Percentiles rank a stretch among this genome's conserved stretches.
Conservation (phyloP, 2,797 vertebrate species). For the Sebastes minor region DNA sequence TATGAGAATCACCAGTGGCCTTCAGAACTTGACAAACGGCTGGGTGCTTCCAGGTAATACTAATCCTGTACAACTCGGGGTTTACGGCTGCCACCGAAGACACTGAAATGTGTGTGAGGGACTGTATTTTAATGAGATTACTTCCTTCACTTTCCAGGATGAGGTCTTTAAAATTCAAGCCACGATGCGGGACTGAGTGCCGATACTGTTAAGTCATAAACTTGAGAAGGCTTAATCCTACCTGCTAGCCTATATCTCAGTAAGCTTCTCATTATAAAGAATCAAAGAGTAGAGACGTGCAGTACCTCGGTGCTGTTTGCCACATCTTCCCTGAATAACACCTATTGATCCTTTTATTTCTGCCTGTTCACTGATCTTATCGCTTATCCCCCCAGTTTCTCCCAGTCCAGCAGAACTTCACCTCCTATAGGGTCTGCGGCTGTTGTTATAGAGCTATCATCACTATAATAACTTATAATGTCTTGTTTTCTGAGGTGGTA, state of each 20-base stretch:
- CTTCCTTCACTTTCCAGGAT: slow-evolving; percentile 17
- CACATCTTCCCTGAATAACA: slow-evolving; percentile 29
- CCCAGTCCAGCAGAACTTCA: not conserved
- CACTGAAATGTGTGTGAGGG: not conserved
- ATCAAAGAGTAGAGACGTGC: slow-evolving; percentile 38
- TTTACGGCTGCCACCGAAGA: slow-evolving; percentile 5
- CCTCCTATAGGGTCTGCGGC: not conserved
- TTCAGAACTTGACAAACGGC: slow-evolving; percentile 13
- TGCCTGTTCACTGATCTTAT: slow-evolving; percentile 36
- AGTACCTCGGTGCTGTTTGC: not conserved
- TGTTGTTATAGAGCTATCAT: not conserved
- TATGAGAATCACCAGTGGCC: slow-evolving; percentile 4
- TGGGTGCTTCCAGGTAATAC: slow-evolving; percentile 12
- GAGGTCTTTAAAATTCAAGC: slow-evolving; percentile 35
- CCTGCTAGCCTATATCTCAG: slow-evolving; percentile 19
- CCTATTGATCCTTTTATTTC: slow-evolving; percentile 47
- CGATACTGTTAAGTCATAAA: slow-evolving; percentile 41
- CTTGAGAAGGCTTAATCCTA: slow-evolving; percentile 45
- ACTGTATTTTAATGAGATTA: slow-evolving; percentile 38
- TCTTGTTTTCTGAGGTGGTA: not conserved
- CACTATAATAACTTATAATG: not conserved
- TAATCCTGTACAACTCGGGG: slow-evolving; percentile 1
- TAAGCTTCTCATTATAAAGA: slow-evolving; percentile 49
- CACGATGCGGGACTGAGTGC: not conserved
- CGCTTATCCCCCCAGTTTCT: slow-evolving; percentile 7